Conservation (phyloP, 2,797 vertebrate species). For the Poeciliopsis presidionis region DNA sequence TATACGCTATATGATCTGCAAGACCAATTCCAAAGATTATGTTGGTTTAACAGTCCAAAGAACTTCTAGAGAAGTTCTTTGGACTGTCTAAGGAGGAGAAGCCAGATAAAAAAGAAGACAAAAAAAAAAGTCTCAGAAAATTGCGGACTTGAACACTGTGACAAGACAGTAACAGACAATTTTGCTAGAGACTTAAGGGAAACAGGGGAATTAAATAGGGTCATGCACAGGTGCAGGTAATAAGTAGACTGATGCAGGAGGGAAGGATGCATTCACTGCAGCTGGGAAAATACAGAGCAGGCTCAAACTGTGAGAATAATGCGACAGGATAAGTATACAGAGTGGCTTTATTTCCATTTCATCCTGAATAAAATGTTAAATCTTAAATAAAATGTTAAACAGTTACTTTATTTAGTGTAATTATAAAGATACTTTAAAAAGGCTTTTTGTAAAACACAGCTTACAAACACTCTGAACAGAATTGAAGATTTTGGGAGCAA, state of each 20-base stretch:
- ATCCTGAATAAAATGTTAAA: not conserved
- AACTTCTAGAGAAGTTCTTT: not conserved
- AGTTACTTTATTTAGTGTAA: not conserved
- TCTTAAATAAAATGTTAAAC: not conserved
- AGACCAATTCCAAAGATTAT: not conserved
- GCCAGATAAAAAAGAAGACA: not conserved
- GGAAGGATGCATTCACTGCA: not conserved
- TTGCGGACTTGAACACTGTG: not conserved
- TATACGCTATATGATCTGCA: not conserved
- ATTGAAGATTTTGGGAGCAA: not conserved
- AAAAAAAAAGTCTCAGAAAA: not conserved
- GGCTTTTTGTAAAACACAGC: not conserved
- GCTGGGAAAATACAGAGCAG: not conserved
- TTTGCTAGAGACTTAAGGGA: not conserved
- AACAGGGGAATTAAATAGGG: not conserved
- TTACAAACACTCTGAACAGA: not conserved
- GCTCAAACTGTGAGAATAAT: not conserved
- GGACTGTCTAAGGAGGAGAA: not conserved
- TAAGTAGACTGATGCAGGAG: not conserved
- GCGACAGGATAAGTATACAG: not conserved
- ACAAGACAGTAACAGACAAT: not conserved
- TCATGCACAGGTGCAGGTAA: not conserved
- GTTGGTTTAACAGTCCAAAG: not conserved
- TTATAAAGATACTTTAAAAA: not conserved
- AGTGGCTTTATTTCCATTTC: not conserved